phyloP scores from a whole-genome alignment of 2,113 vertebrate species.

The Nestor notabilis region DNA sequence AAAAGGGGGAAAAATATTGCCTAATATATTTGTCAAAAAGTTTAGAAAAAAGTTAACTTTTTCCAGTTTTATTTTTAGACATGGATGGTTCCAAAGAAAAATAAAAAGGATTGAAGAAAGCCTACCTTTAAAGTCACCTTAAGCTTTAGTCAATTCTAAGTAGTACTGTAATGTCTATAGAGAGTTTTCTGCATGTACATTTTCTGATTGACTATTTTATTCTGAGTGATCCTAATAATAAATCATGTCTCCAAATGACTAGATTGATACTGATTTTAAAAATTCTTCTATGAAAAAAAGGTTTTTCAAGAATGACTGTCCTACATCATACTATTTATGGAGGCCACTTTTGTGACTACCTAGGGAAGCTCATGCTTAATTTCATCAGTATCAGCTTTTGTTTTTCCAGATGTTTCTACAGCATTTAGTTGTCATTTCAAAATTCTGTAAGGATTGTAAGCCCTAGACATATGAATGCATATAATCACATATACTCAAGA shows the following conservation, averaged over 20 bases:
- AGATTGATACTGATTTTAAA: not conserved
- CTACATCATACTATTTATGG: not conserved
- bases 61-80: slow-evolving; percentile 12
- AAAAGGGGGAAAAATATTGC: not conserved
- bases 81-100: not conserved
- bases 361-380: not conserved
- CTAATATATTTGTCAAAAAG: slow-evolving; percentile 64
- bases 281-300: not conserved
- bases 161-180: not conserved
- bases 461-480: not conserved
- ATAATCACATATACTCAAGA: not conserved
- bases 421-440: not conserved
- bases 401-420: not conserved
- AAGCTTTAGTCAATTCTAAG: not conserved
- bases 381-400: not conserved
- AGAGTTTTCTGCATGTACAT: not conserved
- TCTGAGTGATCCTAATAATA: not conserved
- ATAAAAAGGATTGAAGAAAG: not conserved
- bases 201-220: not conserved
- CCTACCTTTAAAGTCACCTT: not conserved
- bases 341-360: not conserved
- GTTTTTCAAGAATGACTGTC: not conserved
- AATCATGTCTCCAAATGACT: not conserved
- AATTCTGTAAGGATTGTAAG: not conserved
- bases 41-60: not conserved